Conservation (phyloP, 2,888 invertebrate genomes). For the Erebia palarica region DNA sequence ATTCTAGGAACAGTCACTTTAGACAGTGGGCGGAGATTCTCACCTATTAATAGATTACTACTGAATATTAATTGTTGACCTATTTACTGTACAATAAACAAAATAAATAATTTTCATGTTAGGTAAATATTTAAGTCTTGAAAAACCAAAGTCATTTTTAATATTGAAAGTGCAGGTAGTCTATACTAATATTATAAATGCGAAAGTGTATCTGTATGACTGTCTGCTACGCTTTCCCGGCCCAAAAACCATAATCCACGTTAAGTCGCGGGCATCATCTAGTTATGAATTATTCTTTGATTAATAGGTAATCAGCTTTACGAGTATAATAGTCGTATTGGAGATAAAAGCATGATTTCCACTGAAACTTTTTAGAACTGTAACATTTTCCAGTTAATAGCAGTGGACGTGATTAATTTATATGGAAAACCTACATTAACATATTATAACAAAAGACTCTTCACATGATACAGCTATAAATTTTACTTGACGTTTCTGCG, state of each 20-base stretch:
- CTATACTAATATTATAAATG: too few relatives aligned
- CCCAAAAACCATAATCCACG: too few relatives aligned
- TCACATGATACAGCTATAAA: constrained; percentile 56
- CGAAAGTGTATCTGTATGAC: too few relatives aligned
- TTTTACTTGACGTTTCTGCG: constrained; percentile 54
- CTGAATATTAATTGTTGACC: not conserved
- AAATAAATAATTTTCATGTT: too few relatives aligned
- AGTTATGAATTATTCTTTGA: too few relatives aligned
- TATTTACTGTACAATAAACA: too few relatives aligned
- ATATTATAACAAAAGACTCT: constrained; percentile 35
- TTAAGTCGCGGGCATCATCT: too few relatives aligned
- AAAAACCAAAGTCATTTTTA: not conserved
- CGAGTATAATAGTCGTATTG: not conserved
- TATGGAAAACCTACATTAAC: constrained; percentile 26
- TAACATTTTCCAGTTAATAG: constrained; percentile 13
- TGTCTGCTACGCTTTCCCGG: too few relatives aligned
- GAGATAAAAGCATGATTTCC: not conserved
- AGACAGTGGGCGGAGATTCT: constrained; percentile 43
- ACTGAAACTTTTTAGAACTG: not conserved
- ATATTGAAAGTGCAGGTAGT: too few relatives aligned
- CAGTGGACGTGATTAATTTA: constrained; percentile 25
- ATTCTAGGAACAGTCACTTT: constrained; percentile 62
- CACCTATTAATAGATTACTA: constrained; percentile 19
- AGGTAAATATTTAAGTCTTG: too few relatives aligned
- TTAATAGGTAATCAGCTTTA: too few relatives aligned